Percentiles rank a stretch among this genome's conserved stretches.
Evolutionary conservation across 53 echinoderm and acorn worm genomes (phyloP).

Genomic region (Stichopus horrens): DNA sequence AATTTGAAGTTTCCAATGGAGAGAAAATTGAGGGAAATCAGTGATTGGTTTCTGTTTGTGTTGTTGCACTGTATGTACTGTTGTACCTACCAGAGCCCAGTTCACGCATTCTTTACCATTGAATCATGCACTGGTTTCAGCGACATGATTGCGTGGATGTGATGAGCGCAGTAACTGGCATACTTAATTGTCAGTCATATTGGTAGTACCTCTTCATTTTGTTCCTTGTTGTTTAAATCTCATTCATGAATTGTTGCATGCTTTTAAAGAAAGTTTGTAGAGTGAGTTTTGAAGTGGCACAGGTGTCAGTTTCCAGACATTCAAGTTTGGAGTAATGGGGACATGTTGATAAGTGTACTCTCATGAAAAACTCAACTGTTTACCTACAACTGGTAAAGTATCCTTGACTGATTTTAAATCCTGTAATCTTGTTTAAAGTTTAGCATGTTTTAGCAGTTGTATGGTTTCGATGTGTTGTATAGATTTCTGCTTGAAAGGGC

Average conservation of each 20-base stretch:
- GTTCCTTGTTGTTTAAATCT: not conserved
- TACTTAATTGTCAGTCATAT: too few species aligned
- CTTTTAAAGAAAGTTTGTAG: too few species aligned
- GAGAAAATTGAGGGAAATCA: too few species aligned
- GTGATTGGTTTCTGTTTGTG: too few species aligned
- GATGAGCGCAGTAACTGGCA: too few species aligned
- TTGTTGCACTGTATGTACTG: too few species aligned
- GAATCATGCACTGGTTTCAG: too few species aligned
- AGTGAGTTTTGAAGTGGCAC: not conserved
- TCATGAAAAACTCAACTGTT: not conserved
- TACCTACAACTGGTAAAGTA: constrained; percentile 10
- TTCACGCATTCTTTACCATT: too few species aligned
- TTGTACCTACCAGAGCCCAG: too few species aligned
- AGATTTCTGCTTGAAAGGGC: not conserved
- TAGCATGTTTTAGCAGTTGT: constrained; percentile 1
- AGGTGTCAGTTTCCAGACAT: constrained; percentile 10
- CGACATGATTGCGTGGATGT: too few species aligned
- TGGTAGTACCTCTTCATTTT: not conserved
- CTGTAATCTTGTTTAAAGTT: constrained; percentile 15
- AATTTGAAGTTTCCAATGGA: too few species aligned
- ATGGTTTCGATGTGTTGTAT: not conserved
- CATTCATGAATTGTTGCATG: too few species aligned
- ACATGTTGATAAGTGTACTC: not conserved
- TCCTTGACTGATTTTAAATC: constrained; percentile 25
- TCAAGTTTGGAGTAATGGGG: not conserved